Conservation (phyloP, 1,140 invertebrate species). For the Ceratina calcarata region DNA sequence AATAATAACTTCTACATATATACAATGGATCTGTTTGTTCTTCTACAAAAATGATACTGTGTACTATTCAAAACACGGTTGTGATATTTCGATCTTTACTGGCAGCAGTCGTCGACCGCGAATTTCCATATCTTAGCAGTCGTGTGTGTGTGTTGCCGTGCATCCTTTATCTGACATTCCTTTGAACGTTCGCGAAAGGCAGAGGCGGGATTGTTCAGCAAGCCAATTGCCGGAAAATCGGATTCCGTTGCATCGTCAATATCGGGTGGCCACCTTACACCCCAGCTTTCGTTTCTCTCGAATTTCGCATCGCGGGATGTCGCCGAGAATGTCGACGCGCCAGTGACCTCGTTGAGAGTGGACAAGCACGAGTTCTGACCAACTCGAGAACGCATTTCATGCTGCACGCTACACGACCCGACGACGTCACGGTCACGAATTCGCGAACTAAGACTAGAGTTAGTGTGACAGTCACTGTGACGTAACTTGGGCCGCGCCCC, state of each 20-base stretch:
- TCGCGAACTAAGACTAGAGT: constrained; percentile 26
- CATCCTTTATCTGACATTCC: neutral
- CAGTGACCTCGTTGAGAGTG: constrained; percentile 13
- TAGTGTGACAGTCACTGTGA: constrained; percentile 1
- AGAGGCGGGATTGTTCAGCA: constrained; percentile 2
- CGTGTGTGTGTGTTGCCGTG: neutral
- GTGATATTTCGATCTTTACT: too few relatives aligned
- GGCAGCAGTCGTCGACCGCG: neutral
- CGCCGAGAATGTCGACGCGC: neutral
- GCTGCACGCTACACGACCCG: neutral
- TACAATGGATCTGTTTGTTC: too few relatives aligned
- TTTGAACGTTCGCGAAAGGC: constrained; percentile 21
- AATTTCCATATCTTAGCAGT: constrained; percentile 6
- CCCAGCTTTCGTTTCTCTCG: neutral
- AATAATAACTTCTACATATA: too few relatives aligned
- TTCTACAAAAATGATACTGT: too few relatives aligned
- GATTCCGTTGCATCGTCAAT: constrained; percentile 35
- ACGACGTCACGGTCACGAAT: constrained; percentile 6
- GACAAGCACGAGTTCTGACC: neutral
- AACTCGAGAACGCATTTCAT: constrained; percentile 5
- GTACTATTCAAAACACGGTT: too few relatives aligned
- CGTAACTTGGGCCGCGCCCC: neutral
- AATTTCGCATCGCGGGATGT: constrained; percentile 12
- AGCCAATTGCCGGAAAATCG: constrained; percentile 26
- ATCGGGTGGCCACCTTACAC: neutral